Percentiles rank a stretch among this genome's conserved stretches.
phyloP scores from a whole-genome alignment of 2,797 vertebrate species.

The Diglossa cyanea region DNA sequence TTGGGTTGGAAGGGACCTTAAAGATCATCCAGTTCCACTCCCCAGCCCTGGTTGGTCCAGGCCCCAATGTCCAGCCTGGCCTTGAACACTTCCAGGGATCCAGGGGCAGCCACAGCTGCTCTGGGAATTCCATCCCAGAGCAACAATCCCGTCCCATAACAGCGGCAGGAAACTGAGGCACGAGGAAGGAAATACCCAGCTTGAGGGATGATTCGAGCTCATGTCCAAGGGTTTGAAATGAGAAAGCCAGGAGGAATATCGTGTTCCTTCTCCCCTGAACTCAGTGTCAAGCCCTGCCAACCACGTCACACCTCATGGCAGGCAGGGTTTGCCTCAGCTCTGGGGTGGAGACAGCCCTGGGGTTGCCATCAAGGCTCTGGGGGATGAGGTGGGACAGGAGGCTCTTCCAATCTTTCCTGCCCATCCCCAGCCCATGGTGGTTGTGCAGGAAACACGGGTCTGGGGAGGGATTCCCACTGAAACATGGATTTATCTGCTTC shows the following conservation, averaged over 20 bases:
- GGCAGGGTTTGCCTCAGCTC: not conserved
- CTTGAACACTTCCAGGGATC: not conserved
- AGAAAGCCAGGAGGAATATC: not conserved
- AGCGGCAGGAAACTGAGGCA: not conserved
- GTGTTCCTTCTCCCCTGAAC: not conserved
- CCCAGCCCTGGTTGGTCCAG: not conserved
- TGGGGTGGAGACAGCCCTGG: no score
- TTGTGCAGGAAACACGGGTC: not conserved
- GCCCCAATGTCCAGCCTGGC: rapidly evolving
- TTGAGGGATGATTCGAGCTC: not conserved
- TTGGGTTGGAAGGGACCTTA: not conserved
- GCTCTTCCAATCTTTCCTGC: not conserved
- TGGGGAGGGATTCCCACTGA: not conserved
- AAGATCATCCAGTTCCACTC: rapidly evolving
- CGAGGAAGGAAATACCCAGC: not conserved
- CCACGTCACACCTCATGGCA: rapidly evolving
- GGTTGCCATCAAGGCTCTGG: not conserved
- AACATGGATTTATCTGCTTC: not conserved
- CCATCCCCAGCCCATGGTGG: rapidly evolving
- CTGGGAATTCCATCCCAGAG: not conserved
- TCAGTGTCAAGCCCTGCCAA: not conserved
- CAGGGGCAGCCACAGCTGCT: not conserved
- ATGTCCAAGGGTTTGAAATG: not conserved
- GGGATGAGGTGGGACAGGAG: not conserved
- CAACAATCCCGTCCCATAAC: not conserved